Evolutionary conservation across 92 coral and sea anemone genomes (phyloP).

Genomic region (Phenganax stokvisi): DNA sequence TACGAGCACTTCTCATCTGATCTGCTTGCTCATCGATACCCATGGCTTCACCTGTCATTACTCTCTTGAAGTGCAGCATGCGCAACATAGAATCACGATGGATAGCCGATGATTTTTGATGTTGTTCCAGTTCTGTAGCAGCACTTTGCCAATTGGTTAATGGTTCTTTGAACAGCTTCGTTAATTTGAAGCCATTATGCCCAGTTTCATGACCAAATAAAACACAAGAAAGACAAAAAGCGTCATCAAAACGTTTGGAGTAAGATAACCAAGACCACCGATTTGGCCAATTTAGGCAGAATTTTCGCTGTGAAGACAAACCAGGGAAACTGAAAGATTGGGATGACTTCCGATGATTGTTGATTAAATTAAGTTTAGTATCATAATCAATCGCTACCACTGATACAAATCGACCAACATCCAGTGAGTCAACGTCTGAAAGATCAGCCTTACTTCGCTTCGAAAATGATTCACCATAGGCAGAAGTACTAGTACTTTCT

Average conservation of each 20-base stretch:
- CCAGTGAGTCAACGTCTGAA: not conserved
- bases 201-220: not conserved
- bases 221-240: conserved; percentile 6
- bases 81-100: not conserved
- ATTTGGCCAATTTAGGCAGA: not conserved
- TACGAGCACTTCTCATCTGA: not conserved
- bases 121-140: not conserved
- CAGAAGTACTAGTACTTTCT: not conserved
- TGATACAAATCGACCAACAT: not conserved
- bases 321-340: not conserved
- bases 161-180: conserved; percentile 2
- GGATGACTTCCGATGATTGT: not conserved
- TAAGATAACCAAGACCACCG: not conserved
- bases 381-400: not conserved
- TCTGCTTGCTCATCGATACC: not conserved
- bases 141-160: conserved; percentile 4
- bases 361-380: not conserved
- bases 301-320: not conserved
- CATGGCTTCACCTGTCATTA: not conserved
- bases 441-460: not conserved
- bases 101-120: not conserved
- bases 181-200: not conserved
- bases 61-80: not conserved
- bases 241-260: not conserved
- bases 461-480: no score